Evolutionary conservation across 2,888 invertebrate genomes (phyloP).

Genomic region (Uloborus plumipes): DNA sequence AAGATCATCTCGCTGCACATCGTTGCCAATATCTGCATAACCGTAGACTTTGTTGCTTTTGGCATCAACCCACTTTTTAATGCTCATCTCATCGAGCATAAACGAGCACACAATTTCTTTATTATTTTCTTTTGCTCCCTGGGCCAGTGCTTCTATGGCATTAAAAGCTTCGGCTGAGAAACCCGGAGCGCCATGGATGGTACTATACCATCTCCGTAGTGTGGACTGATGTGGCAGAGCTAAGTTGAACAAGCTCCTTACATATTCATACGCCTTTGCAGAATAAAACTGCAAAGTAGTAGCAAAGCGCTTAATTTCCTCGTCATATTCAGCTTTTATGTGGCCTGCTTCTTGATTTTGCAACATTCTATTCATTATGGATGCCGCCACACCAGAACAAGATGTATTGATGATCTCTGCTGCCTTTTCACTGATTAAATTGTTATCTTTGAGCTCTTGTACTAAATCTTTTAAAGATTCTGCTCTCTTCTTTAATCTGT

Average conservation of each 20-base stretch:
- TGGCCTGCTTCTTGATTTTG: neutral
- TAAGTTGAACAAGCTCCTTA: neutral
- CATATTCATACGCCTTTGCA: neutral
- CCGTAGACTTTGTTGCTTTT: neutral
- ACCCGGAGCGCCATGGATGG: neutral
- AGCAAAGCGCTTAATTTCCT: neutral
- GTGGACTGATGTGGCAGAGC: neutral
- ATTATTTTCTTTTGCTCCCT: neutral
- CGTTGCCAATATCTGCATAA: neutral
- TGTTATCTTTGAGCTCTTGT: too few species aligned
- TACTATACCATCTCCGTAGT: neutral
- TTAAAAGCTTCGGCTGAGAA: neutral
- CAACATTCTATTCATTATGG: neutral
- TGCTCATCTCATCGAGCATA: slow-evolving; percentile 13
- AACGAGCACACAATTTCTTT: neutral
- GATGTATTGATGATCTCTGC: too few species aligned
- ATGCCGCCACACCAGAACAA: too few species aligned
- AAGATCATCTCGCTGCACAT: neutral
- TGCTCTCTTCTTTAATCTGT: too few species aligned
- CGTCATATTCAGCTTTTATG: neutral
- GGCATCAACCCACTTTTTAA: neutral
- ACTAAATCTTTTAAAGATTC: too few species aligned
- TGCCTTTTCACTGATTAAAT: too few species aligned
- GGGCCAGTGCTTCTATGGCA: neutral
- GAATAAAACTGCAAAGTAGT: neutral